Conservation (phyloP, 2,113 vertebrate genomes). For the Callocephalon fimbriatum region DNA sequence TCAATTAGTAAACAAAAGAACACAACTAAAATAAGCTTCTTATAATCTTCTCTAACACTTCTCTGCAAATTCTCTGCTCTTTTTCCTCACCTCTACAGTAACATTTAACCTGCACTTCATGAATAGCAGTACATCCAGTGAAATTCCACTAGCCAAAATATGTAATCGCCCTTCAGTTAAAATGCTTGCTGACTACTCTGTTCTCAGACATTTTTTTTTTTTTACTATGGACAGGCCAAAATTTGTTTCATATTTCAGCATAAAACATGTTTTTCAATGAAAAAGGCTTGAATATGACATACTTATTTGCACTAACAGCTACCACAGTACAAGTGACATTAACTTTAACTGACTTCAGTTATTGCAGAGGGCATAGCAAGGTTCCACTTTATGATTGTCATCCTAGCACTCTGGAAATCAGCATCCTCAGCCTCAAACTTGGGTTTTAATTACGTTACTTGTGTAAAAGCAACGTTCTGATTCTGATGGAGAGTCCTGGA, state of each 20-base stretch:
- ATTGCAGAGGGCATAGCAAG: not conserved
- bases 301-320: not conserved
- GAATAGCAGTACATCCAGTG: not conserved
- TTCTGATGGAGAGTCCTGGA: not conserved
- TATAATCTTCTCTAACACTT: not conserved
- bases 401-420: not conserved
- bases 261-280: not conserved
- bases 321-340: not conserved
- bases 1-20: not conserved
- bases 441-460: not conserved
- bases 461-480: not conserved
- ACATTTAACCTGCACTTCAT: not conserved
- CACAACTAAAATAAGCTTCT: not conserved
- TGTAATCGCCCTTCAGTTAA: not conserved
- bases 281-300: not conserved
- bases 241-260: not conserved
- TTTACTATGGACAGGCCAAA: not conserved
- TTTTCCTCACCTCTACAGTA: not conserved
- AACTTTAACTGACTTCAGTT: not conserved
- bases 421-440: not conserved
- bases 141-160: not conserved
- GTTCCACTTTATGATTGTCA: not conserved
- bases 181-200: not conserved
- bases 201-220: not conserved
- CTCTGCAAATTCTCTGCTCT: not conserved